These are phyloP conservation scores for Psilopogon haemacephalus DNA, from an alignment of 2,113 vertebrate species.

Conservation along the genomic window DNA sequence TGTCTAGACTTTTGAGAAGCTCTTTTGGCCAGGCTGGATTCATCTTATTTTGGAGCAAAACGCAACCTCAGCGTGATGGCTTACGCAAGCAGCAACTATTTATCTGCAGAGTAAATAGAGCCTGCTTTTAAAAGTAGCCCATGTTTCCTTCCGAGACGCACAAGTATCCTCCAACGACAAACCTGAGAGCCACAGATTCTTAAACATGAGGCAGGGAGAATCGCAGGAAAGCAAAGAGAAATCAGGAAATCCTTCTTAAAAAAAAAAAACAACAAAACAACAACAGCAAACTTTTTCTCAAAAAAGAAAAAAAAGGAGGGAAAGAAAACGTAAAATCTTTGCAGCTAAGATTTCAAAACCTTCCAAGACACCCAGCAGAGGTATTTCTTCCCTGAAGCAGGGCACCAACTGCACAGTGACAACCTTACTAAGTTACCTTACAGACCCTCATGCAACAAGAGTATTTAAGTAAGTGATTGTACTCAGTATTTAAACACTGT, in stretches of 20 bases:
- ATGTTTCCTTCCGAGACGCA: neutral
- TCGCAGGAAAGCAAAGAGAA: neutral
- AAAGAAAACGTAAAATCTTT: neutral
- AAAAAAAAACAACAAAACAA: too few relatives aligned
- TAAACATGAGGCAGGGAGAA: neutral
- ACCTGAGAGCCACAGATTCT: neutral
- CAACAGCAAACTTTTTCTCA: neutral
- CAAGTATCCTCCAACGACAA: neutral
- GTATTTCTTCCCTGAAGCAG: neutral
- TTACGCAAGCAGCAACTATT: slow-evolving; percentile 2
- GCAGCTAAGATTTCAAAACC: neutral
- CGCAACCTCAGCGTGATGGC: neutral
- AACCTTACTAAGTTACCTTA: slow-evolving; percentile 8
- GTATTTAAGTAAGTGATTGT: neutral
- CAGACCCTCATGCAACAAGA: neutral
- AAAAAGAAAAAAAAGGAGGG: rapidly evolving
- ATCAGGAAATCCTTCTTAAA: neutral
- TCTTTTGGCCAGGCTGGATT: neutral
- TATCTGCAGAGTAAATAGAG: neutral
- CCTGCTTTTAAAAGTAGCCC: neutral
- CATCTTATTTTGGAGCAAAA: neutral
- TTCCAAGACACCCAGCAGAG: neutral
- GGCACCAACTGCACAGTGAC: neutral
- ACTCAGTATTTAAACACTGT: neutral
- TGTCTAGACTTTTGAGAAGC: neutral